Conservation (phyloP, 2,797 vertebrate species). For the Eremophila alpestris region DNA sequence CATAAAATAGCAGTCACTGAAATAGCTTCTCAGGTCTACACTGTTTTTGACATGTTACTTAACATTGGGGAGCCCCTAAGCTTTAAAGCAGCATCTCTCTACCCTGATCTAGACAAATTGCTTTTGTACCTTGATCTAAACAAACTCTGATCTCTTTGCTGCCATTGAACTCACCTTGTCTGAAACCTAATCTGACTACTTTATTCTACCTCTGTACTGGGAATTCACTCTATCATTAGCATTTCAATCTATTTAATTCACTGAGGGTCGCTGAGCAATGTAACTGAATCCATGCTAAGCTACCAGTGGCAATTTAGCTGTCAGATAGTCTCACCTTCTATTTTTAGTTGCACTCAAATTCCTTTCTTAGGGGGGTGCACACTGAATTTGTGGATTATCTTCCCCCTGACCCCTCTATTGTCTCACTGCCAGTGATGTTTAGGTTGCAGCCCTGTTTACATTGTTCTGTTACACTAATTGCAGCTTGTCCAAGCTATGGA, state of each 20-base stretch:
- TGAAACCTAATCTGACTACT: constrained; percentile 71
- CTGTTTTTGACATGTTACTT: not conserved
- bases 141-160: constrained; percentile 44
- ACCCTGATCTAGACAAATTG: constrained; percentile 53
- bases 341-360: constrained; percentile 53
- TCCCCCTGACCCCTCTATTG: constrained; percentile 10
- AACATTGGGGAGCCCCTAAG: constrained; percentile 1
- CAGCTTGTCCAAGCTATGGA: not conserved
- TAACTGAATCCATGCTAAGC: constrained; percentile 59
- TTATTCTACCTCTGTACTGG: constrained; percentile 62
- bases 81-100: constrained; percentile 24
- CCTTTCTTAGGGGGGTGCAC: constrained; percentile 24
- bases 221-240: constrained; percentile 68
- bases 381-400: constrained; percentile 45
- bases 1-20: constrained; percentile 10
- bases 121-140: constrained; percentile 50
- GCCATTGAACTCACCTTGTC: constrained; percentile 67
- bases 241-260: constrained; percentile 76
- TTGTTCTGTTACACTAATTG: constrained; percentile 27
- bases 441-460: not conserved
- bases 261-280: constrained; percentile 64
- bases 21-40: not conserved
- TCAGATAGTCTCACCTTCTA: constrained; percentile 65
- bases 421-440: constrained; percentile 23
- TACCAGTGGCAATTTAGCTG: constrained; percentile 60